Percentiles rank a stretch among this genome's conserved stretches.
Conservation (phyloP, 2,888 invertebrate species). For the Nomada lathburiana region DNA sequence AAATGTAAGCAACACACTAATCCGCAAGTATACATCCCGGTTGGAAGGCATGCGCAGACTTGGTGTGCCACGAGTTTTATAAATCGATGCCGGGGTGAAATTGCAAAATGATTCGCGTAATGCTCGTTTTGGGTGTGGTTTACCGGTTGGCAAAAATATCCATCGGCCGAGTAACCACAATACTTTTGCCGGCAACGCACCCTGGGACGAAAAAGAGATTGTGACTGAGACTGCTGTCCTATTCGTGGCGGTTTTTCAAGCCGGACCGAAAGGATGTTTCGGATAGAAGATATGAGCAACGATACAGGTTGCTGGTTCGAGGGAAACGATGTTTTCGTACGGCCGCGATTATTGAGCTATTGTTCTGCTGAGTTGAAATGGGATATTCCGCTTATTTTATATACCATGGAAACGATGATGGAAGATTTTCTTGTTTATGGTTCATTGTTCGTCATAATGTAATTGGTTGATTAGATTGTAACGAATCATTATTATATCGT, state of each 20-base stretch:
- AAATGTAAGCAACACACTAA: slow-evolving; percentile 36
- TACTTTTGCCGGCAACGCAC: not conserved
- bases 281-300: too few species aligned
- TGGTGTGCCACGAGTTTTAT: slow-evolving; percentile 30
- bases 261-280: too few species aligned
- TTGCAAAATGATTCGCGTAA: slow-evolving; percentile 55
- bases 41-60: slow-evolving; percentile 34
- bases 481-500: not conserved
- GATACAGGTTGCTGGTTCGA: not conserved
- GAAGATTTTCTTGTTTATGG: not conserved
- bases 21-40: slow-evolving; percentile 1
- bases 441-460: not conserved
- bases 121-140: slow-evolving; percentile 53
- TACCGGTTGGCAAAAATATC: slow-evolving; percentile 18
- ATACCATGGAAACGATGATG: not conserved
- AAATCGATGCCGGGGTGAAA: slow-evolving; percentile 50
- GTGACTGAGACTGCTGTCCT: not conserved
- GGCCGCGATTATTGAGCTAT: slow-evolving; percentile 6
- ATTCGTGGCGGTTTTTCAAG: not conserved
- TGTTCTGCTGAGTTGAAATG: not conserved
- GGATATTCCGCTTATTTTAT: slow-evolving; percentile 28
- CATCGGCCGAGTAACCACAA: slow-evolving; percentile 1
- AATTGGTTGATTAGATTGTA: not conserved
- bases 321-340: not conserved
- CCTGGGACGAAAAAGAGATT: not conserved